A percentile compares a stretch with the other conserved stretches of the same genome.
Evolutionary conservation across 2,797 vertebrate species (phyloP).

Genomic region (Rhinoraja longicauda): DNA sequence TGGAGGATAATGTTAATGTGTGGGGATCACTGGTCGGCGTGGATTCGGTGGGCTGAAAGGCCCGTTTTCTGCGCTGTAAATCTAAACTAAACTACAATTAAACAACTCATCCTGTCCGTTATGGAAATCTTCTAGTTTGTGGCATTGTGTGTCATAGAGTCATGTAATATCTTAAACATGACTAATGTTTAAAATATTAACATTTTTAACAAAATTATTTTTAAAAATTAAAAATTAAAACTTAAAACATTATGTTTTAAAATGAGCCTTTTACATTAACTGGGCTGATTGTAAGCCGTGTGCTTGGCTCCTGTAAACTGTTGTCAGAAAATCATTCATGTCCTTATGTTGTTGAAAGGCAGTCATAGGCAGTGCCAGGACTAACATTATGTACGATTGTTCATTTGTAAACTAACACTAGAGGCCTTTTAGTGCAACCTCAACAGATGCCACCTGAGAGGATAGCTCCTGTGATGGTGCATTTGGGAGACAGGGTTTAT

Average conservation of each 20-base stretch:
- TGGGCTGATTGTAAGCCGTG: not conserved
- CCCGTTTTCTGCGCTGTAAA: no score
- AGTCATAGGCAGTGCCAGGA: not conserved
- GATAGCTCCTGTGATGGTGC: not conserved
- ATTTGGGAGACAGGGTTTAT: conserved; percentile 7
- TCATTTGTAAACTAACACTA: not conserved
- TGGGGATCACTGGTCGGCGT: no score
- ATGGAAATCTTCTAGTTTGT: not conserved
- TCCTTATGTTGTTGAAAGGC: conserved; percentile 10
- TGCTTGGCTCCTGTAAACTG: not conserved
- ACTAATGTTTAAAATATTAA: no score
- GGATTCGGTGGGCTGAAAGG: no score
- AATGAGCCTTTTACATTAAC: not conserved
- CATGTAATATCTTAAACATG: not conserved
- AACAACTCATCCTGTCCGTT: not conserved
- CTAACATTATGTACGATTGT: not conserved
- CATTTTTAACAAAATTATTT: no score
- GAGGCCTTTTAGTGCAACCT: conserved; percentile 13
- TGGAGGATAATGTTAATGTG: no score
- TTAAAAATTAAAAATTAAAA: no score
- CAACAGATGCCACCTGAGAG: conserved; percentile 17
- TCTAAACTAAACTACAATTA: no score
- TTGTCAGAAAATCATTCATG: not conserved
- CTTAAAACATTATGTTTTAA: not conserved
- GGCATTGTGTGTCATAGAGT: not conserved